A percentile compares a stretch with the other conserved stretches of the same genome.
Evolutionary conservation across 2,888 invertebrate genomes (phyloP).

Genomic region (Archips xylosteana): DNA sequence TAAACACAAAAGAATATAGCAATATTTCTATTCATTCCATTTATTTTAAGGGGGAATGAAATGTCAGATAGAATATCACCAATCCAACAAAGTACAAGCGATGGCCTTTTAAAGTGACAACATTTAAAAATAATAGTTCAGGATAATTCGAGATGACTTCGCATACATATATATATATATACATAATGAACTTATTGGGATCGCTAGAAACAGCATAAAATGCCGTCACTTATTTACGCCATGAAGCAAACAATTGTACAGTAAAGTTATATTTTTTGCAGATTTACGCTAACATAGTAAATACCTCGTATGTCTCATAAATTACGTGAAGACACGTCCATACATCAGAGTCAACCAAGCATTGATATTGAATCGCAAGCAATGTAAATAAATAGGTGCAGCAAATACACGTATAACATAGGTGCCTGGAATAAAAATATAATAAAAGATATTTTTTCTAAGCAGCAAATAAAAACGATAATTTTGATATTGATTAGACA

Average conservation of each 20-base stretch:
- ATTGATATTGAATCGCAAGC: conserved; percentile 34
- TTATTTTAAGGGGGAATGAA: conserved; percentile 57
- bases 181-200: conserved; percentile 61
- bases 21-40: conserved; percentile 73
- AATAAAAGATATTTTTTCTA: conserved; percentile 73
- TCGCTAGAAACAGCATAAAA: conserved; percentile 73
- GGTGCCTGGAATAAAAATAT: conserved; percentile 77
- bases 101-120: conserved; percentile 75
- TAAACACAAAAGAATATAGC: conserved; percentile 52
- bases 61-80: conserved; percentile 59
- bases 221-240: conserved; percentile 71
- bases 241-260: conserved; percentile 67
- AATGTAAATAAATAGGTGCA: conserved; percentile 63
- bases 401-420: conserved; percentile 63
- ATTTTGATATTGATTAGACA: conserved; percentile 56
- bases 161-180: conserved; percentile 60
- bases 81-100: conserved; percentile 78
- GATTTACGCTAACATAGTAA: conserved; percentile 72
- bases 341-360: conserved; percentile 46
- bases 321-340: conserved; percentile 71
- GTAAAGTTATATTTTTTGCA: conserved; percentile 81
- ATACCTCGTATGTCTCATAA: conserved; percentile 66
- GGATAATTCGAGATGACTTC: conserved; percentile 60
- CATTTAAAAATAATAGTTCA: conserved; percentile 63
- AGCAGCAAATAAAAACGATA: conserved; percentile 57